Evolutionary conservation across 2,888 invertebrate species (phyloP), one percentile per base, ranked within the genome.

Genomic region (Tricholauxania praeusta): DNA sequence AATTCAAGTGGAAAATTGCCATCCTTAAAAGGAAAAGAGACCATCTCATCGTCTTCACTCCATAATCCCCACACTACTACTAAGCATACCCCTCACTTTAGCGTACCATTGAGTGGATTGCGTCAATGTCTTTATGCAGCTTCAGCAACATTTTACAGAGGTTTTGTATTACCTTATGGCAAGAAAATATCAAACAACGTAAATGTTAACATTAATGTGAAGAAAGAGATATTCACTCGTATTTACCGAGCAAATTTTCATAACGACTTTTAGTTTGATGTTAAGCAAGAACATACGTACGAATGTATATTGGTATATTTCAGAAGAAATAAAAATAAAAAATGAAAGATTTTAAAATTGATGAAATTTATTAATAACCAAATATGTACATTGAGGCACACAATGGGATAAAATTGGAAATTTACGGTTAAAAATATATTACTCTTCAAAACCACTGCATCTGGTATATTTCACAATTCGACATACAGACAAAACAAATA

Each of bases 1-100:
- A 83, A 83, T 83, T 83, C 82, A 83, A 81, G 84, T 83, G 79
- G 82, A 84, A 84, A 83, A 83, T 83, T 84, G 83, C 79, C 80
- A 62, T 55, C 55, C 28, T 67, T 10, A 62, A 47, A 57, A 53
- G 48, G 28, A 19, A 55, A 57, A 53, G 48, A 48, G 47, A 55
- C 22, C 15, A 52, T 22, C 15, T 52, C 49, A 52, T 52, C 51
- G n/a, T 17, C 39, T 15, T 12, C n/a, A 17, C 53, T 15, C 19
- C 57, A 12, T 15, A 39, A 39, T n/a, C 47, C 0, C 57, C 12
- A 17, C 19, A n/a, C 19, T n/a, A 48, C n/a, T 19, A 3, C 28
- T 14, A 22, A 10, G 10, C 39, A 39, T 39, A 10, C 39, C 39
- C 39, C 39, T 10, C 39, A 10, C 7, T 5, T 39, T 39, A 39